phyloP scores from a whole-genome alignment of 2,113 vertebrate genomes.

The Oreotragus oreotragus region DNA sequence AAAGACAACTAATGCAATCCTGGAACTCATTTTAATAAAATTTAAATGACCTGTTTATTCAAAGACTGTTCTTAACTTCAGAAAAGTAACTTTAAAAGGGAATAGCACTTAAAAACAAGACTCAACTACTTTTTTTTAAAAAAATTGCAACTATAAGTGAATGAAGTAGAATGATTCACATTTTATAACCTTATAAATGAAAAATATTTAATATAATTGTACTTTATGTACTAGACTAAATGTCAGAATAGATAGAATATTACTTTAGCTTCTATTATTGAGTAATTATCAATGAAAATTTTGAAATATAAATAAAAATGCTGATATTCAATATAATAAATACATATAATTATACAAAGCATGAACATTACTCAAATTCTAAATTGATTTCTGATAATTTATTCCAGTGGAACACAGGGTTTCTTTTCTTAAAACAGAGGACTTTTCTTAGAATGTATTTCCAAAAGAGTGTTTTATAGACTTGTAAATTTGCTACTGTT shows the following conservation, averaged over 20 bases:
- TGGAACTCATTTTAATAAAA: not conserved
- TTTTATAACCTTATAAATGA: not conserved
- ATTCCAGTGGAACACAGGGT: conserved; percentile 38
- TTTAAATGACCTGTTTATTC: not conserved
- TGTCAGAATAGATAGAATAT: not conserved
- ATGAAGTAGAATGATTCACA: not conserved
- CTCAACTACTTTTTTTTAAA: not conserved
- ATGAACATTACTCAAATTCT: conserved; percentile 6
- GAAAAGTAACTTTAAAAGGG: not conserved
- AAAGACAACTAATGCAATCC: not conserved
- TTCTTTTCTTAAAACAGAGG: conserved; percentile 61
- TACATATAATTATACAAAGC: not conserved
- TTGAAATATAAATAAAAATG: not conserved
- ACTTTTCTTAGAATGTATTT: conserved; percentile 59
- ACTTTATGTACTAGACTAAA: not conserved
- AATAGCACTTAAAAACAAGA: not conserved
- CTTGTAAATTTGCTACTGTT: conserved; percentile 4
- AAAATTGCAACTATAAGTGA: not conserved
- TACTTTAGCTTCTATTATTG: not conserved
- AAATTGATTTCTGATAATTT: conserved; percentile 35
- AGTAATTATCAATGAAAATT: not conserved
- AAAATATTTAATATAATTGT: not conserved
- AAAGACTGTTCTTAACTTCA: not conserved
- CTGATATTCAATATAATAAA: not conserved
- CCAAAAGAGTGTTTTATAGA: conserved; percentile 45